Conservation (phyloP, 2,888 invertebrate species). For the Brachypalpus laphriformis region DNA sequence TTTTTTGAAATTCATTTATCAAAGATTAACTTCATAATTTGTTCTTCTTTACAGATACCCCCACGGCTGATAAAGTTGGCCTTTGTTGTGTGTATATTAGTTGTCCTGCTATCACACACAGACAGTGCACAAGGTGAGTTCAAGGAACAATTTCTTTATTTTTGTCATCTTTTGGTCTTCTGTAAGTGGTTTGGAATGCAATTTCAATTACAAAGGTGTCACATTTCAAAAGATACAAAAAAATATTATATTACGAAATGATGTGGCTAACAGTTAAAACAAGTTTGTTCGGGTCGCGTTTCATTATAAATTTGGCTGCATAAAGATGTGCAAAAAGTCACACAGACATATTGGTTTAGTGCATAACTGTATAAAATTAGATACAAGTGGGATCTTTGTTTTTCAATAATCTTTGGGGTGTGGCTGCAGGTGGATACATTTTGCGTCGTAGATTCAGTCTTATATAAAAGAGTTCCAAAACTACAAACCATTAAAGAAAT, state of each 20-base stretch:
- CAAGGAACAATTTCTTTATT: background rate
- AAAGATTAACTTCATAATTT: slow-evolving; percentile 29
- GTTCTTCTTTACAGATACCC: slow-evolving; percentile 84
- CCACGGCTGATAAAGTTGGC: slow-evolving; percentile 85
- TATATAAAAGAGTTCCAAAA: background rate
- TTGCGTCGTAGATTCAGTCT: background rate
- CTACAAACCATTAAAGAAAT: too few species aligned
- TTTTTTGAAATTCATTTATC: background rate
- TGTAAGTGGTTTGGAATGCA: slow-evolving; percentile 33
- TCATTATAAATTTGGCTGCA: background rate
- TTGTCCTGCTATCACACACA: slow-evolving; percentile 84
- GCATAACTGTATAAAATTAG: background rate
- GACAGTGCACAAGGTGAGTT: slow-evolving; percentile 85
- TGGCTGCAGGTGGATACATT: background rate
- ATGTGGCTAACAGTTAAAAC: background rate
- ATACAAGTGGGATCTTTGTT: background rate
- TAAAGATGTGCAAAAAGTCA: slow-evolving; percentile 13
- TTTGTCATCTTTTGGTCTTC: background rate
- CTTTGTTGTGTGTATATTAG: slow-evolving; percentile 84
- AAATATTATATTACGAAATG: slow-evolving; percentile 14
- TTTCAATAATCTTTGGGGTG: background rate
- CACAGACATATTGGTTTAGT: background rate
- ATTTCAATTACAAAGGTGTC: slow-evolving; percentile 3
- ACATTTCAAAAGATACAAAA: background rate
- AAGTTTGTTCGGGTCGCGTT: background rate